These are phyloP conservation scores for Parapsyche elsis DNA, from an alignment of 1,140 invertebrate species.

Conservation along the genomic window DNA sequence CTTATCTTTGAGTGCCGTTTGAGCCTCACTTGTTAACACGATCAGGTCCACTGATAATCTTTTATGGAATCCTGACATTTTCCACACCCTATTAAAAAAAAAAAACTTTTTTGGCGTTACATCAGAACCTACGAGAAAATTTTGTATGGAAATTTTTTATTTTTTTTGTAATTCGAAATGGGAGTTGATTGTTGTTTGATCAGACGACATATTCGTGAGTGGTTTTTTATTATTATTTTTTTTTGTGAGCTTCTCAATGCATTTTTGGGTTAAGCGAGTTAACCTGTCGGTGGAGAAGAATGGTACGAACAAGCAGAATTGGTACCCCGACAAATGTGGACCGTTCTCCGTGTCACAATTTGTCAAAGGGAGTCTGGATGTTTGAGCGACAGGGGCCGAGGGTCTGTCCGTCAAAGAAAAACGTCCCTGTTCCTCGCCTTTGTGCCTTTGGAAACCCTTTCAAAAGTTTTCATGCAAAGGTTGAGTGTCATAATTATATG, in stretches of 20 bases:
- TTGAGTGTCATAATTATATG: slow-evolving; percentile 51
- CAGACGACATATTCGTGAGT: background rate
- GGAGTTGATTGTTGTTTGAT: slow-evolving; percentile 5
- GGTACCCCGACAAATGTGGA: background rate
- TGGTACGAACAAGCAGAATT: background rate
- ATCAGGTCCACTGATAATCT: slow-evolving; percentile 40
- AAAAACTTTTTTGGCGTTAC: background rate
- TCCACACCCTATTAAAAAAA: background rate
- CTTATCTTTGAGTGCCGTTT: slow-evolving; percentile 40
- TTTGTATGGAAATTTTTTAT: background rate
- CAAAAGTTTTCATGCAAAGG: slow-evolving; percentile 3
- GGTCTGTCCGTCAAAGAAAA: slow-evolving; percentile 50
- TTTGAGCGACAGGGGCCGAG: slow-evolving; percentile 48
- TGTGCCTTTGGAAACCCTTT: slow-evolving; percentile 31
- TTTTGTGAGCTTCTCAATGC: background rate
- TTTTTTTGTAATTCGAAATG: background rate
- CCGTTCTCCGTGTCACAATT: slow-evolving; percentile 48
- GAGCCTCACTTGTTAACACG: slow-evolving; percentile 45
- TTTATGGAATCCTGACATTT: slow-evolving; percentile 27
- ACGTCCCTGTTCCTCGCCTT: slow-evolving; percentile 2
- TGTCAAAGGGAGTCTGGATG: slow-evolving; percentile 49
- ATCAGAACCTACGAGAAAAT: background rate
- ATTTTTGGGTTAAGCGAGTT: slow-evolving; percentile 23
- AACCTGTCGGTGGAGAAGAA: background rate
- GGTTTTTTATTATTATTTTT: background rate